Conservation (phyloP, 1,140 invertebrate genomes). For the Calliopsis andreniformis region DNA sequence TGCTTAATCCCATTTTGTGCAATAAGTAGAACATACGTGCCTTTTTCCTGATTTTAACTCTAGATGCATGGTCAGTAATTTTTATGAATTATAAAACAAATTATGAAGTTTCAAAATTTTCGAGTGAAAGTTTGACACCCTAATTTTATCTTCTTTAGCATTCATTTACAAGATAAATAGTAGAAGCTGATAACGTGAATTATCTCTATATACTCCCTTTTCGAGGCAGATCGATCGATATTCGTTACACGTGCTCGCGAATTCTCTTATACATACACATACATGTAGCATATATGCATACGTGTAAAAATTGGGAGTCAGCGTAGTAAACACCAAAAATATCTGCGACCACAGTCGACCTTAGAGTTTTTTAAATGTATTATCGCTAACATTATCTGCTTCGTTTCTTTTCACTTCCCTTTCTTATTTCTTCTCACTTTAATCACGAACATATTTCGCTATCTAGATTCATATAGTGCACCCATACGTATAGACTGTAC, state of each 20-base stretch:
- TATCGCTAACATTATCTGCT: background rate
- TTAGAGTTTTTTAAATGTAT: slow-evolving; percentile 10
- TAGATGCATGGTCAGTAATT: no score
- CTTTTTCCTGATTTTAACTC: no score
- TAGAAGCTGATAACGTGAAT: background rate
- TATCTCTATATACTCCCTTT: background rate
- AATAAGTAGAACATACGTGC: no score
- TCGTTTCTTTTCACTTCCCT: background rate
- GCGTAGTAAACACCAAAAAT: slow-evolving; percentile 57
- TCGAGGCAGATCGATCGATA: background rate
- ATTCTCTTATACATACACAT: slow-evolving; percentile 34
- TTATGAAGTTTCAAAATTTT: no score
- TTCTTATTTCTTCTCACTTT: slow-evolving; percentile 9
- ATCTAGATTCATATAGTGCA: slow-evolving; percentile 70
- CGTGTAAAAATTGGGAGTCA: slow-evolving; percentile 27
- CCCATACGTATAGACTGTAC: slow-evolving; percentile 70
- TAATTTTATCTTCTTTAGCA: background rate
- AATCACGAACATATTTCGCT: slow-evolving; percentile 56
- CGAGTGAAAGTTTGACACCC: background rate
- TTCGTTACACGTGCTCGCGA: slow-evolving; percentile 1
- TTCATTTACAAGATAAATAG: background rate
- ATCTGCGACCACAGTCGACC: slow-evolving; percentile 29
- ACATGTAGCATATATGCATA: slow-evolving; percentile 1
- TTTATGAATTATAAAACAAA: no score
- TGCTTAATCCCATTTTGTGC: no score